Evolutionary conservation across 2,797 vertebrate genomes (phyloP), one percentile per base, ranked within the genome.

Genomic region (Myoxocephalus aenaeus): DNA sequence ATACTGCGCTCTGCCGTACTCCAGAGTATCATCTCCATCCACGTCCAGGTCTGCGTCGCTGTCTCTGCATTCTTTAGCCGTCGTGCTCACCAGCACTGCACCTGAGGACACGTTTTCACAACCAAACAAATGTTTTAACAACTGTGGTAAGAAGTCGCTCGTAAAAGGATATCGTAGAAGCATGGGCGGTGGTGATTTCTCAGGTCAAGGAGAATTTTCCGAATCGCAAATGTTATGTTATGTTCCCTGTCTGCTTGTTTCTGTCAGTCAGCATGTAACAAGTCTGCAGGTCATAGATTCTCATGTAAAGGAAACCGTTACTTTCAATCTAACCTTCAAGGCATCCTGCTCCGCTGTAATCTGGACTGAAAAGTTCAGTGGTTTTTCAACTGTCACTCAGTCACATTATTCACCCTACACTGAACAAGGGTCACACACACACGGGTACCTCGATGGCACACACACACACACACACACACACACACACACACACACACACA

Each of bases 1-100:
- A 99, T 99, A 98, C 98, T 99, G 98, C 62, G 96, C 96, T 90
- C 97, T 96, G 83, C 98, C 98, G 2, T 99, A 99, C 85, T 98
- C 97, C 85, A 98, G 93, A 65, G 97, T 98, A 86, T 99, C 97
- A 0, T 99, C 98, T 78, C 98, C 98, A n/a, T 99, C 98, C 85
- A 99, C 98, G 18, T 99, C 98, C 92, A 99, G 92, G 91, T 99
- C 98, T 0, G 96, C 97, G 0, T 99, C 98, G 1, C 98, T 99
- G 94, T 99, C 98, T 2, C 97, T 96, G 79, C 97, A 97, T 85
- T 99, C 98, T 83, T 97, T 98, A 27, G 92, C 82, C 1, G 96
- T 96, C 0, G 96, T 96, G 94, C 96, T 97, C 82, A 97, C 95
- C 89, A 97, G 94, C 71, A 96, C 93, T 17, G 96, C 96, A 78